Evolutionary conservation across 2,797 vertebrate species (phyloP), one percentile per base, ranked within the genome.

Genomic region (Xerus rutilus): DNA sequence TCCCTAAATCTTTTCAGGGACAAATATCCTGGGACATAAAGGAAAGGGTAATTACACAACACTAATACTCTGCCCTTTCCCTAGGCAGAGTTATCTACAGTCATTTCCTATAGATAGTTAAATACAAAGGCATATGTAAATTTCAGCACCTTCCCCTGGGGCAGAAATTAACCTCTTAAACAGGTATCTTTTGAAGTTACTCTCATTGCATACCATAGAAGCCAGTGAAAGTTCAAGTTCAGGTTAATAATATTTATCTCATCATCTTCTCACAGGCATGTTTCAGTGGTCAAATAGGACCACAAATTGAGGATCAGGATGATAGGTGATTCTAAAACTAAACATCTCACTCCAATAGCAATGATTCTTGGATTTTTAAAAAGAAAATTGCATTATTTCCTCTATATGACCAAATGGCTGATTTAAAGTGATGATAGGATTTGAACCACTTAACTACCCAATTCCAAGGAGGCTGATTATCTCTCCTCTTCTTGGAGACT

Each of bases 51-150:
- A 95, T 91, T 86, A 94, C 18, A 87, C 45, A 87, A 49, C 18
- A 82, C 91, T 93, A 82, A 91, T 57, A 67, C 47, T 69, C 64
- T 96, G 89, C 72, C 93, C 94, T 97, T 97, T 96, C 89, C 82
- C 59, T 89, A 57, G 67, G 83, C 62, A 92, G 28, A 92, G 45
- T n/a, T 62, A 91, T 47, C 76, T 87, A 39, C 84, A 82, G 79
- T 84, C 67, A 91, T 85, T 96, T 96, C 77, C 72, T 93, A 73
- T 49, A 93, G 93, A 93, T 13, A 94, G 77, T 78, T 86, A 93
- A 91, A 94, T 78, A 96, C 64, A 93, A 95, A 91, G 89, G 49
- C 73, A 98, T 62, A 93, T 94, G 90, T 85, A 96, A 97, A 97
- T 96, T 91, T 93, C 89, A 97, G 52, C 39, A 94, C 84, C 14